Base-by-base conservation (phyloP, 2,888 invertebrate species). In the Netelia fuscicornis region DNA sequence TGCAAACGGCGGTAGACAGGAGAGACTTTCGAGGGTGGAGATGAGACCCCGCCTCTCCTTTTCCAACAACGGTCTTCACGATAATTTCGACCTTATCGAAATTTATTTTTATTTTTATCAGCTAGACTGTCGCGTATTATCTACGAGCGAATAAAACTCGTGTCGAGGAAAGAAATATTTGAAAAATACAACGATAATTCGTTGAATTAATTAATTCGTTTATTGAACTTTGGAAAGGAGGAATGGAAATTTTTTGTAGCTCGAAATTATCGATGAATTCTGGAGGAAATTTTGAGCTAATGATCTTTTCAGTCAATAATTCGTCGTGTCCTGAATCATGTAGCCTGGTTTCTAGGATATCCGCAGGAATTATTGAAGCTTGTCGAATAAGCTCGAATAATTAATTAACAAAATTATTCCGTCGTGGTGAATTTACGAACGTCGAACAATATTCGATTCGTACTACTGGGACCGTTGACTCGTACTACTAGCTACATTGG, bases 21-120 rank as follows among this genome's bases (percentile, higher is more conserved):
- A 80, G 70, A 48, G 48, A 76, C 70, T 64, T 30, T 60, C 75
- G 62, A 37, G 58, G 71, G 64, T 65, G 48, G 70, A 79, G 82
- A 83, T 64, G 83, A 76, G 78, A 84, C 72, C 80, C 52, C 74
- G 20, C 62, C 60, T 60, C 67, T 30, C 64, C 65, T 71, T 30
- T 23, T 56, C 25, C 58, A 65, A 71, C 67, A 67, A 62, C 52
- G 42, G 70, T 68, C 76, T 82, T 76, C 65, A 17, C 74, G 62
- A 77, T 71, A 13, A 42, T 56, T 37, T 6, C 37, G 37, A 37
- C 8, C 37, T 37, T 62, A 30, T 48, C 48, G 13, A 3, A 13
- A 48, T 48, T 13, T 48, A 48, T 48, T 48, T 37, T 37, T 37
- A 37, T 37, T 37, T 37, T 37, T 37, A 5, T 37, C 37, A 6